Percentiles rank a stretch among this genome's conserved stretches.
These are phyloP conservation scores for Drosophila navojoa DNA, from an alignment of 1,140 invertebrate genomes.

Conservation along the genomic window DNA sequence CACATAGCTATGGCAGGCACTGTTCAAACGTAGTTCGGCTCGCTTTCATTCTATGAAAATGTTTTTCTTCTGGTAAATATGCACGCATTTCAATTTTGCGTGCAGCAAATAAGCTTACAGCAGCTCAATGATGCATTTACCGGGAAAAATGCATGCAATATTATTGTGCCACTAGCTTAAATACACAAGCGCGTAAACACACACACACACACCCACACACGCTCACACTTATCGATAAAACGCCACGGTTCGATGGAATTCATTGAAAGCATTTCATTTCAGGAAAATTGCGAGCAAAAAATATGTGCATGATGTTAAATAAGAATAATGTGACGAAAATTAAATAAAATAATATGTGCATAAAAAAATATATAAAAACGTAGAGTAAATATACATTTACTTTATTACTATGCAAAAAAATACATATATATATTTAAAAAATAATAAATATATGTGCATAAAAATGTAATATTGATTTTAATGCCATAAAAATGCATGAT, in stretches of 20 bases:
- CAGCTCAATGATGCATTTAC: not conserved
- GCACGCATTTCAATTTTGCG: not conserved
- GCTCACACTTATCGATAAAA: not conserved
- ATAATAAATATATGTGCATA: too few species aligned
- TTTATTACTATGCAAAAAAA: too few species aligned
- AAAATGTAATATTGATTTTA: too few species aligned
- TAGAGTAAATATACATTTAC: too few species aligned
- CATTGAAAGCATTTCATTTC: not conserved
- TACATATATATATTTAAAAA: too few species aligned
- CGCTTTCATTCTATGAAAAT: not conserved
- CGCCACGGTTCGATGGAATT: not conserved
- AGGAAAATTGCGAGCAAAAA: too few species aligned
- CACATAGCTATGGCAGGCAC: not conserved
- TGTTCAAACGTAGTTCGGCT: not conserved
- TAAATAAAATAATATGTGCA: too few species aligned
- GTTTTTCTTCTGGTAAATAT: not conserved
- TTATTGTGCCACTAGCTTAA: conserved; percentile 2
- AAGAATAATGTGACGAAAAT: too few species aligned
- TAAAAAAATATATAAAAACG: too few species aligned
- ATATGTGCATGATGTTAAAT: too few species aligned
- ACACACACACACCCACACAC: not conserved
- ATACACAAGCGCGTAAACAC: not conserved
- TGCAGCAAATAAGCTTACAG: not conserved
- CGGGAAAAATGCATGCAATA: not conserved
- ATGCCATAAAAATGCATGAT: too few species aligned